Percentiles rank a stretch among this genome's conserved stretches.
phyloP scores from a whole-genome alignment of 2,888 invertebrate species.

The Zhuqinia jingwanae region DNA sequence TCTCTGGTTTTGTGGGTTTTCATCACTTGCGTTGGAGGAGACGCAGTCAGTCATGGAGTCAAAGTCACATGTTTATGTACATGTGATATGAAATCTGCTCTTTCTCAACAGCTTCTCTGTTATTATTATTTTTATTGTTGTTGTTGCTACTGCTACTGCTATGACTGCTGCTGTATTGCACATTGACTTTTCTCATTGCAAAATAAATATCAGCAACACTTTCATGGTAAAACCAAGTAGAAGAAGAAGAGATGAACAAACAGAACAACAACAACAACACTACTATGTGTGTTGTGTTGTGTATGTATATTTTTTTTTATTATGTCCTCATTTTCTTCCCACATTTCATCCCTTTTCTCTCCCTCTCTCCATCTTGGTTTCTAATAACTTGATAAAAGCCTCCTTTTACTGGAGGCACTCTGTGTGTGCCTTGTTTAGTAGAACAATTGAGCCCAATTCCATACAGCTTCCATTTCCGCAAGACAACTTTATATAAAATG shows the following conservation, averaged over 20 bases:
- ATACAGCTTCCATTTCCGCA: conserved; percentile 43
- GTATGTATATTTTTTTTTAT: too few relatives aligned
- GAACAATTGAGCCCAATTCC: conserved; percentile 62
- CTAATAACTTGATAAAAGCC: conserved; percentile 34
- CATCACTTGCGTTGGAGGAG: too few relatives aligned
- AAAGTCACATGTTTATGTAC: too few relatives aligned
- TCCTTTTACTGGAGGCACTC: not conserved
- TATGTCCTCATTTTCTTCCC: not conserved
- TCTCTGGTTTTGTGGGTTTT: too few relatives aligned
- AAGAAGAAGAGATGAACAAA: conserved; percentile 25
- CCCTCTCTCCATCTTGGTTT: conserved; percentile 16
- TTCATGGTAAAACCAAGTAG: conserved; percentile 20
- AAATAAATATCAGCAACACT: conserved; percentile 43
- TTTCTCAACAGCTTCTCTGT: not conserved
- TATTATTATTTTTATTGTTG: not conserved
- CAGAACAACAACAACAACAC: too few relatives aligned
- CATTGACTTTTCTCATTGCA: conserved; percentile 38
- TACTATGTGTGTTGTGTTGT: too few relatives aligned
- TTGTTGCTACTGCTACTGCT: not conserved
- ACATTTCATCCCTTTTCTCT: conserved; percentile 9
- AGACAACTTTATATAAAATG: conserved; percentile 27
- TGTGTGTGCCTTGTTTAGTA: conserved; percentile 50
- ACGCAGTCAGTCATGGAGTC: too few relatives aligned
- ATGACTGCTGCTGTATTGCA: not conserved
- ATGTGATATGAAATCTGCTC: too few relatives aligned